phyloP scores from a whole-genome alignment of 2,113 vertebrate species.

The cattle (Bos taurus) region ARS-UCD2.0 NC_037339.1:86727501-86728000 shows the following conservation, averaged over 20 bases:
- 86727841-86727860: too few relatives aligned
- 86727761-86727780: too few relatives aligned
- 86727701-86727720: not conserved
- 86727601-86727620: fast-evolving
- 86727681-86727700: not conserved
- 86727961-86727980: fast-evolving
- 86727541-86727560: not conserved
- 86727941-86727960: not conserved
- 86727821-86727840: fast-evolving
- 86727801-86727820: not conserved
- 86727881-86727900: not conserved
- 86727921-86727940: too few relatives aligned
- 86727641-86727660: not conserved
- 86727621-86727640: not conserved
- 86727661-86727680: not conserved
- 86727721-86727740: not conserved
- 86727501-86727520: not conserved
- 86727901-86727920: fast-evolving
- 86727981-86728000: not conserved
- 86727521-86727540: not conserved
- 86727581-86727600: not conserved
- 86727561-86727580: fast-evolving
- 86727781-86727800: fast-evolving
- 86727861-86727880: not conserved
- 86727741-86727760: not conserved